Conservation (phyloP, 2,888 invertebrate species). For the Troilus luridus region DNA sequence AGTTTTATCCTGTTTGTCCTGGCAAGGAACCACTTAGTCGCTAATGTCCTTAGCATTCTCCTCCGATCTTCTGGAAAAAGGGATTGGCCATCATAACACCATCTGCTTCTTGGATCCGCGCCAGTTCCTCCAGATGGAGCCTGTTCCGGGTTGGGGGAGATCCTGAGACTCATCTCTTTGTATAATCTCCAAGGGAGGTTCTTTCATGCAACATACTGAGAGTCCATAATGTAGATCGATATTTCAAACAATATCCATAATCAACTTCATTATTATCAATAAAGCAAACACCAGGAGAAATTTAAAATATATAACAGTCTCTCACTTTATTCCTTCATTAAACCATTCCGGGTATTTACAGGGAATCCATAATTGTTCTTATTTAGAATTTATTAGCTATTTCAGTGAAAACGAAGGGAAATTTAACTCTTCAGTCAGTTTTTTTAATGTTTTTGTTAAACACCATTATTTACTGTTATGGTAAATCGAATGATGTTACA, state of each 20-base stretch:
- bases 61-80: slow-evolving; percentile 13
- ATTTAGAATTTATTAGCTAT: too few relatives aligned
- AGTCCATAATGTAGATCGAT: not conserved
- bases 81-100: slow-evolving; percentile 42
- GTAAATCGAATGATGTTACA: too few relatives aligned
- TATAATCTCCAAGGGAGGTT: not conserved
- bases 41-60: slow-evolving; percentile 42
- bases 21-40: slow-evolving; percentile 12
- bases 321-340: too few relatives aligned
- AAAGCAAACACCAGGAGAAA: too few relatives aligned
- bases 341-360: too few relatives aligned
- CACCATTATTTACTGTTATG: too few relatives aligned
- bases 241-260: not conserved
- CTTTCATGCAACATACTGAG: not conserved
- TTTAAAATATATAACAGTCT: too few relatives aligned
- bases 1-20: slow-evolving; percentile 41
- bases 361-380: too few relatives aligned
- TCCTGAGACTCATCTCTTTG: not conserved
- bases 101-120: not conserved
- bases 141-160: not conserved
- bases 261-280: not conserved
- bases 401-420: too few relatives aligned
- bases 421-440: too few relatives aligned
- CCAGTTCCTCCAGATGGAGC: slow-evolving; percentile 25
- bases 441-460: too few relatives aligned